Conservation (phyloP, 2,797 vertebrate genomes). For the Cygnus olor region DNA sequence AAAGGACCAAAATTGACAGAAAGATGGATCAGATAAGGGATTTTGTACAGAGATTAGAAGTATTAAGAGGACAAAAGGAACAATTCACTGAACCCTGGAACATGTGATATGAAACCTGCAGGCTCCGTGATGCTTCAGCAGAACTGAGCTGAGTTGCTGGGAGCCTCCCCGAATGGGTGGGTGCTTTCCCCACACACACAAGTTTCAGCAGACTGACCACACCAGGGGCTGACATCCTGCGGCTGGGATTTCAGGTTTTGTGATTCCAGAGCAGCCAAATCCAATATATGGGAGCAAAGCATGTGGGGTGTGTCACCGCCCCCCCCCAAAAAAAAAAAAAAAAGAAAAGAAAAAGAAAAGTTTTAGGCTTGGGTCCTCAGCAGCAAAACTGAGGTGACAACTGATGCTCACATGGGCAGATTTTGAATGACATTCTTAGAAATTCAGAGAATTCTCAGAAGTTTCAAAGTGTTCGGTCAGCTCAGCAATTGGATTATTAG, state of each 20-base stretch:
- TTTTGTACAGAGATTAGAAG: neutral
- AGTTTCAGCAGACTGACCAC: neutral
- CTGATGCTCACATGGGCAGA: neutral
- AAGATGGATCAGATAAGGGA: neutral
- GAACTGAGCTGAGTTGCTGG: neutral
- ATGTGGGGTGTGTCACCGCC: neutral
- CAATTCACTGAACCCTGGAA: neutral
- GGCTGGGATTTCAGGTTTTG: neutral
- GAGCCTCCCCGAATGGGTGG: neutral
- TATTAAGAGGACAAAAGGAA: neutral
- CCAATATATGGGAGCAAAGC: neutral
- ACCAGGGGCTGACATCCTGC: neutral
- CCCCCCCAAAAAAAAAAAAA: too few relatives aligned
- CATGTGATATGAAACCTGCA: neutral
- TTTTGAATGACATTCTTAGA: neutral
- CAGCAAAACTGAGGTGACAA: neutral
- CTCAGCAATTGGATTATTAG: neutral
- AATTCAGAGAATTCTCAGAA: neutral
- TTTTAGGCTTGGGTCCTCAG: neutral
- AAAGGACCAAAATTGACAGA: accelerated
- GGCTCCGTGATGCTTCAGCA: neutral
- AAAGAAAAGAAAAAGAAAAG: neutral
- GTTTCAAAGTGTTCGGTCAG: neutral
- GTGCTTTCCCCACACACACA: neutral
- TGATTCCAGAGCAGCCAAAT: neutral